Conservation (phyloP, 2,888 invertebrate genomes). For the Oxystoma pomonae region DNA sequence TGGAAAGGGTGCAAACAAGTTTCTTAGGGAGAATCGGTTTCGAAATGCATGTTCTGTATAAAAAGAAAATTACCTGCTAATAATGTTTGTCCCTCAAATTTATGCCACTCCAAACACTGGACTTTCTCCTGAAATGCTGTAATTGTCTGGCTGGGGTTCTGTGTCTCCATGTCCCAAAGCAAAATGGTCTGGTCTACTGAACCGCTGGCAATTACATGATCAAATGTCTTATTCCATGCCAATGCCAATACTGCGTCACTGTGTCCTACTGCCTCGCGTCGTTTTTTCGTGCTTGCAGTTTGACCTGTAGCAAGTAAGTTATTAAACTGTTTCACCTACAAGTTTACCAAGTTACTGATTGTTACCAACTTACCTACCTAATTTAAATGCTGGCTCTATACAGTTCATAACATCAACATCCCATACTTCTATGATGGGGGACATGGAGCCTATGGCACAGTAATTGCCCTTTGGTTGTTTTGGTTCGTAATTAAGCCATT, state of each 20-base stretch:
- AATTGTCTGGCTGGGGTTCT: conserved; percentile 70
- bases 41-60: not conserved
- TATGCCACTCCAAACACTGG: conserved; percentile 81
- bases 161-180: conserved; percentile 88
- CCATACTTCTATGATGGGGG: conserved; percentile 93
- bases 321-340: not conserved
- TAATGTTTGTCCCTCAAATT: conserved; percentile 74
- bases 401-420: conserved; percentile 92
- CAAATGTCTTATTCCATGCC: conserved; percentile 81
- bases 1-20: not conserved
- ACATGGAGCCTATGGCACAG: conserved; percentile 91
- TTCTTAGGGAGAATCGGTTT: not conserved
- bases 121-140: conserved; percentile 76
- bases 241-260: conserved; percentile 87
- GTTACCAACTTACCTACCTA: no score
- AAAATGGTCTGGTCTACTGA: conserved; percentile 86
- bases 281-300: conserved; percentile 33
- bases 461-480: conserved; percentile 74
- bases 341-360: no score
- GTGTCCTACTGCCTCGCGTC: conserved; percentile 72
- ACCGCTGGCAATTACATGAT: conserved; percentile 86
- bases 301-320: conserved; percentile 6
- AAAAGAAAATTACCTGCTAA: conserved; percentile 57
- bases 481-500: conserved; percentile 89
- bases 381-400: conserved; percentile 79